Base-by-base conservation (phyloP, 2,888 invertebrate species). In the Cantharis rufa region DNA sequence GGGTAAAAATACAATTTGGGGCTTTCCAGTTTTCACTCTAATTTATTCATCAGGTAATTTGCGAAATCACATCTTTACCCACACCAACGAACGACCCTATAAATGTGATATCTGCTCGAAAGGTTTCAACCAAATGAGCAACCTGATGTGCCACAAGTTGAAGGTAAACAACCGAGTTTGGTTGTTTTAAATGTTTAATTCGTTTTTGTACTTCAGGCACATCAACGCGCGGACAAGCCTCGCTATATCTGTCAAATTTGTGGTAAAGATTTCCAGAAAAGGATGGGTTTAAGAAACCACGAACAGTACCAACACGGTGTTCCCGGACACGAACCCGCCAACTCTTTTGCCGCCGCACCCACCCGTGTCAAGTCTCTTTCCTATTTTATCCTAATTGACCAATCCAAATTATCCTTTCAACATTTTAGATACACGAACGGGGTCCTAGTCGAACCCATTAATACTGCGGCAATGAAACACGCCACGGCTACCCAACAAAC, bases 61-160 rank as follows among this genome's bases (percentile, higher is more conserved):
- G 68, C 90, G 94, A 1, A 94, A 94, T 84, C 94, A 94, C 83
- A 89, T 94, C 70, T 94, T 94, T 84, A 94, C 94, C 0, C 94
- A 94, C 84, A 94, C 94, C 10, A 94, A 94, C 84, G 94, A 93
- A 85, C 89, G 94, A 9, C 94, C 94, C 0, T 95, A 94, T 85
- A 93, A 93, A 82, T 94, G 94, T 86, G 92, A 93, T 82, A 88
- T 92, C 68, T 94, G 94, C 86, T 88, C 91, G 76, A 93, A 93
- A 84, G 94, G 94, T 1, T 95, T 94, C 88, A 95, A 94, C 86
- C 94, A 95, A 84, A 94, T 94, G 90, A 94, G 94, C 10, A 94
- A 95, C 87, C 90, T 94, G 74, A 94, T 94, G 83, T 94, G 94
- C 84, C 94, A 95, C 84, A 94, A 94, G 86, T 90, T 93, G 81